phyloP scores from a whole-genome alignment of 2,113 vertebrate species.

The Chascanopsetta lugubris region DNA sequence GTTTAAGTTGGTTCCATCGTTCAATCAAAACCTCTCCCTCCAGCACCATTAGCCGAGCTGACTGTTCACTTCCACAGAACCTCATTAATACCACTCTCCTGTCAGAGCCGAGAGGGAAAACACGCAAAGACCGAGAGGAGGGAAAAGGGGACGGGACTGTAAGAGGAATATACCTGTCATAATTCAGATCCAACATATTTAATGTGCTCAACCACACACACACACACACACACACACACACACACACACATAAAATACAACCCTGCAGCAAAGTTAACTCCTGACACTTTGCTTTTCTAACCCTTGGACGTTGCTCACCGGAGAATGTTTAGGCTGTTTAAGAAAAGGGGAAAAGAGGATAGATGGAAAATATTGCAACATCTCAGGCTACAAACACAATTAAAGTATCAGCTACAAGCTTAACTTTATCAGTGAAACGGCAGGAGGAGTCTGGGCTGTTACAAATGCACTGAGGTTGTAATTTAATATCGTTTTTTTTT shows the following conservation, averaged over 20 bases:
- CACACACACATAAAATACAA: not conserved
- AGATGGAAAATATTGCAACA: not conserved
- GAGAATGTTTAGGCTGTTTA: too few relatives aligned
- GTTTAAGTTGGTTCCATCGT: slow-evolving; percentile 47
- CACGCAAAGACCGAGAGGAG: slow-evolving; percentile 26
- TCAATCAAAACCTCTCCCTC: slow-evolving; percentile 59
- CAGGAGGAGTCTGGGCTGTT: too few relatives aligned
- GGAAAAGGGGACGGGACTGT: slow-evolving; percentile 21
- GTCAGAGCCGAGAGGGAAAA: slow-evolving; percentile 51
- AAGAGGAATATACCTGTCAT: slow-evolving; percentile 35
- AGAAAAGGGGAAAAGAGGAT: not conserved
- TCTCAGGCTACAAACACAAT: slow-evolving; percentile 1
- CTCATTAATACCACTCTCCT: slow-evolving; percentile 65
- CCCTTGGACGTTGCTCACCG: not conserved
- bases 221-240: slow-evolving; percentile 20
- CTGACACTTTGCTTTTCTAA: not conserved
- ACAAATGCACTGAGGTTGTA: too few relatives aligned
- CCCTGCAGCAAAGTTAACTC: not conserved
- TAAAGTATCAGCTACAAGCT: not conserved
- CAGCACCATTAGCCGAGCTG: slow-evolving; percentile 51
- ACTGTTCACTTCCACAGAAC: slow-evolving; percentile 48
- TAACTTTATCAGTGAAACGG: too few relatives aligned
- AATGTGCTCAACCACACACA: slow-evolving; percentile 11
- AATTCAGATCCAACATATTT: slow-evolving; percentile 22
- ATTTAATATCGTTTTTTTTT: too few relatives aligned